These are phyloP conservation scores for Autographa pulchrina DNA, from an alignment of 2,888 invertebrate species.

Conservation along the genomic window DNA sequence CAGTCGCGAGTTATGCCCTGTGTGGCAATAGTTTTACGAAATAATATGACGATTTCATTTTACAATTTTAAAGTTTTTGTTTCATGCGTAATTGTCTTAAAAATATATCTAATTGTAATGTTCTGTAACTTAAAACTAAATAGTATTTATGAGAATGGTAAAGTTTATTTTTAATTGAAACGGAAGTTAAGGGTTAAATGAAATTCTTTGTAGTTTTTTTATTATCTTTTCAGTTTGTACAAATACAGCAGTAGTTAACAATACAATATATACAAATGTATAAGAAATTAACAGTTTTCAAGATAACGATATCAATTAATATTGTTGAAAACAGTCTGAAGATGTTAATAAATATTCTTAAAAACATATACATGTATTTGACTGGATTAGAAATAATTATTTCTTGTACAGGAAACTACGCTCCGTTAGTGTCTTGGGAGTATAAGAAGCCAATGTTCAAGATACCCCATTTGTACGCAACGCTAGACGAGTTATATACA, in stretches of 20 bases:
- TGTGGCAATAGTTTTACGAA: conserved; percentile 43
- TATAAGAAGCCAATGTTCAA: not conserved
- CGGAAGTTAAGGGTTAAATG: too few relatives aligned
- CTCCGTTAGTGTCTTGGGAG: not conserved
- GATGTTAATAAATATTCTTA: too few relatives aligned
- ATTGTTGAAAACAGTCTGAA: too few relatives aligned
- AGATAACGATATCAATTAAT: too few relatives aligned
- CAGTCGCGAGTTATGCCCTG: conserved; percentile 72
- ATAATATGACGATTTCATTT: conserved; percentile 48
- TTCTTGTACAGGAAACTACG: not conserved
- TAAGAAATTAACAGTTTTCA: too few relatives aligned
- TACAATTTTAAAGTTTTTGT: conserved; percentile 35
- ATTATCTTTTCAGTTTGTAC: too few relatives aligned
- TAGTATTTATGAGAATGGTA: too few relatives aligned
- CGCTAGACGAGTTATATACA: not conserved
- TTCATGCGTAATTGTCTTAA: not conserved
- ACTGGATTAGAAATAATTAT: not conserved
- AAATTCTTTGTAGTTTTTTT: too few relatives aligned
- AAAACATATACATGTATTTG: too few relatives aligned
- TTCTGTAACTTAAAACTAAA: not conserved
- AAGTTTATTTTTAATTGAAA: too few relatives aligned
- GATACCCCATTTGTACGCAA: not conserved
- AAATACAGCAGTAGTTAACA: too few relatives aligned
- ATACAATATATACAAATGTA: too few relatives aligned
- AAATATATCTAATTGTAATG: not conserved